Percentiles rank a stretch among this genome's conserved stretches.
Evolutionary conservation across 2,797 vertebrate species (phyloP).

Genomic region (Intellagama lesueurii): DNA sequence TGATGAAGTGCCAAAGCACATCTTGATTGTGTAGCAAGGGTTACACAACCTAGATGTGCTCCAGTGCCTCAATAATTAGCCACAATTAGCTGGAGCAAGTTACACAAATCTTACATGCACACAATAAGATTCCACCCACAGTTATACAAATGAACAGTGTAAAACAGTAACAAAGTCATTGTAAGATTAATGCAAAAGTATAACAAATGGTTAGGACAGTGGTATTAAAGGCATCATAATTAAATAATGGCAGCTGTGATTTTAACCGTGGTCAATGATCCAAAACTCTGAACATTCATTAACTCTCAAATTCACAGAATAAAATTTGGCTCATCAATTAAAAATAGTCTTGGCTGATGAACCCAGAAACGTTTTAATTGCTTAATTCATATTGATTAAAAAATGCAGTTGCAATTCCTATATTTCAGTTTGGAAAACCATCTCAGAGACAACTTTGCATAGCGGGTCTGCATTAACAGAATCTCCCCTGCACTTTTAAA

Average conservation of each 20-base stretch:
- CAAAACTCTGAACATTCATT: not conserved
- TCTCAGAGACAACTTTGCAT: slow-evolving; percentile 49
- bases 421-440: slow-evolving; percentile 49
- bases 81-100: too few relatives aligned
- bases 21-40: too few relatives aligned
- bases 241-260: not conserved
- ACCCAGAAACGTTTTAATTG: not conserved
- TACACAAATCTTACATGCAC: too few relatives aligned
- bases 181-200: not conserved
- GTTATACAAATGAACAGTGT: not conserved
- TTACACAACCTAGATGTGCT: too few relatives aligned
- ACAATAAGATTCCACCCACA: not conserved
- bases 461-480: slow-evolving; percentile 75
- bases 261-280: not conserved
- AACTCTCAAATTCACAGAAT: not conserved
- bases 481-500: slow-evolving; percentile 65
- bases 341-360: not conserved
- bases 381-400: not conserved
- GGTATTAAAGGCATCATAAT: not conserved
- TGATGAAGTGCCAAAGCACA: too few relatives aligned
- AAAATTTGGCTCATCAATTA: not conserved
- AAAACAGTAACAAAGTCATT: not conserved
- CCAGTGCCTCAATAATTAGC: too few relatives aligned
- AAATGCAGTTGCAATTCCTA: not conserved
- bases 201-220: not conserved